Evolutionary conservation across 1,140 invertebrate species (phyloP).

Genomic region (Telenomus remus): DNA sequence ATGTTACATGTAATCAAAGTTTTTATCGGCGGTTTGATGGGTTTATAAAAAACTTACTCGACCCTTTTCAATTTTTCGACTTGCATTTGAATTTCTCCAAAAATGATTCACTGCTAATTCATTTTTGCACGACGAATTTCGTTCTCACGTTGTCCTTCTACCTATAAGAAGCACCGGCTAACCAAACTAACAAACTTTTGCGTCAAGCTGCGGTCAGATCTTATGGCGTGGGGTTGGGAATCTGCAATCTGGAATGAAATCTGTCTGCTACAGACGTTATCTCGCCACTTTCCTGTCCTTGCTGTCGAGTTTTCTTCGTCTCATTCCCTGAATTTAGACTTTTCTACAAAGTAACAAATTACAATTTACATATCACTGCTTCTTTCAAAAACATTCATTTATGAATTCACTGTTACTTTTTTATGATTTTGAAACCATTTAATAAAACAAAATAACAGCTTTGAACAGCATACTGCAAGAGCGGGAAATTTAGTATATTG

Average conservation of each 20-base stretch:
- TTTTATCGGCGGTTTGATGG: background rate
- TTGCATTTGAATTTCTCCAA: too few relatives aligned
- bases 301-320: background rate
- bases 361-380: too few relatives aligned
- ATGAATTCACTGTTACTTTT: too few relatives aligned
- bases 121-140: slow-evolving; percentile 12
- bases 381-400: too few relatives aligned
- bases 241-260: slow-evolving; percentile 75
- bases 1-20: slow-evolving; percentile 45
- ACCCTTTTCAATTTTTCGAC: too few relatives aligned
- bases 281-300: slow-evolving; percentile 39
- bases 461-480: too few relatives aligned
- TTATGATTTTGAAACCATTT: too few relatives aligned
- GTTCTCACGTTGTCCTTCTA: slow-evolving; percentile 65
- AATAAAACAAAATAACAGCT: too few relatives aligned
- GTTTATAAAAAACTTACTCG: background rate
- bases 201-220: slow-evolving; percentile 58
- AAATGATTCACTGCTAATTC: too few relatives aligned
- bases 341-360: too few relatives aligned
- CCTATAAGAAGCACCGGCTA: slow-evolving; percentile 67
- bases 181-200: slow-evolving; percentile 60
- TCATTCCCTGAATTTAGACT: too few relatives aligned
- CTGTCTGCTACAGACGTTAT: slow-evolving; percentile 74
- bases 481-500: slow-evolving; percentile 55
- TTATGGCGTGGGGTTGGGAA: slow-evolving; percentile 67